Percentiles rank a stretch among this genome's conserved stretches.
phyloP scores from a whole-genome alignment of 2,797 vertebrate genomes.

The Pangasius larnaudii region DNA sequence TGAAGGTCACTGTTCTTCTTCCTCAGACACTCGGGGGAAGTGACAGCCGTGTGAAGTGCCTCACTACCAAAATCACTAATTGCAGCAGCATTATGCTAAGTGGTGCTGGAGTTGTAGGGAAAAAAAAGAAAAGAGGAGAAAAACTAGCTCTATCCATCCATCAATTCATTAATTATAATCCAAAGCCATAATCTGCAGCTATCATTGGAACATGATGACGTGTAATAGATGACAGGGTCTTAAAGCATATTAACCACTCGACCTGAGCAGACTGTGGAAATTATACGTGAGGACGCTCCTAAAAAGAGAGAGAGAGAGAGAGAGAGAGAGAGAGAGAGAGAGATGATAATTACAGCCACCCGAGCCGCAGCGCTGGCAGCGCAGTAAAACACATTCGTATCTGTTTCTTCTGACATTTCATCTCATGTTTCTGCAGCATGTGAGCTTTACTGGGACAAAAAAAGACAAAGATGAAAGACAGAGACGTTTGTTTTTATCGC shows the following conservation, averaged over 20 bases:
- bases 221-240: slow-evolving; percentile 63
- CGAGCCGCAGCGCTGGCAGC: slow-evolving; percentile 60
- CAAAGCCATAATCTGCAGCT: slow-evolving; percentile 64
- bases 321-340: slow-evolving; percentile 12
- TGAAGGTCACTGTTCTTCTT: slow-evolving; percentile 30
- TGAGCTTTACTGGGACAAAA: slow-evolving; percentile 67
- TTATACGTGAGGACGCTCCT: slow-evolving; percentile 61
- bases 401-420: slow-evolving; percentile 74
- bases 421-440: slow-evolving; percentile 66
- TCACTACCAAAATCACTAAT: slow-evolving; percentile 56
- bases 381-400: slow-evolving; percentile 77
- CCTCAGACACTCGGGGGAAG: slow-evolving; percentile 43
- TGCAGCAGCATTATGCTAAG: slow-evolving; percentile 54
- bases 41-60: slow-evolving; percentile 38
- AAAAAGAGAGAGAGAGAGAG: neutral
- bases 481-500: slow-evolving; percentile 68
- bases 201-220: slow-evolving; percentile 67
- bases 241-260: slow-evolving; percentile 69
- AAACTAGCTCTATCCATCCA: slow-evolving; percentile 28
- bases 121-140: slow-evolving; percentile 1
- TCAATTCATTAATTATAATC: slow-evolving; percentile 62
- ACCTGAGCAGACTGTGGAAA: slow-evolving; percentile 66
- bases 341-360: slow-evolving; percentile 70
- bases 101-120: slow-evolving; percentile 50
- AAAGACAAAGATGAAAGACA: slow-evolving; percentile 58